Base-by-base conservation (phyloP, 2,797 vertebrate species). In the Astyanax mexicanus region DNA sequence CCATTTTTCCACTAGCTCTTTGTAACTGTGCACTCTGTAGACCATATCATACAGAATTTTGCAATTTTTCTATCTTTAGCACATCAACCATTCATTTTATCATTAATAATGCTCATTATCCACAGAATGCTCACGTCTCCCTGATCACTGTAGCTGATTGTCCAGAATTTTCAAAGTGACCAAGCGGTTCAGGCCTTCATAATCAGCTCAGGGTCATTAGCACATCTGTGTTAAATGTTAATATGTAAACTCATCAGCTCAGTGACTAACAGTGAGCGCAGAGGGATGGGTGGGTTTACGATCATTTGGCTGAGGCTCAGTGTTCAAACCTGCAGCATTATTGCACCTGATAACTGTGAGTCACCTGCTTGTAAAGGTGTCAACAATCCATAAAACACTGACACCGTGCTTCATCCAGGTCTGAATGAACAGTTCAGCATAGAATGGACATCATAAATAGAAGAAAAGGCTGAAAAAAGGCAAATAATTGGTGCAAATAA, bases 141-240 rank as follows among this genome's bases (percentile, higher is more conserved):
- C n/a, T n/a, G n/a, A n/a, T n/a, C n/a, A n/a, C n/a, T n/a, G n/a
- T n/a, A n/a, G n/a, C n/a, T n/a, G n/a, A n/a, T n/a, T n/a, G n/a
- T n/a, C n/a, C n/a, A n/a, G n/a, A n/a, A n/a, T n/a, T n/a, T n/a
- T n/a, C n/a, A n/a, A n/a, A n/a, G n/a, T n/a, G n/a, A n/a, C n/a
- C n/a, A n/a, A n/a, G n/a, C n/a, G n/a, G n/a, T n/a, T 10, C 9
- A 27, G 13, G 23, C 27, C 5, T 32, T 57, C 27, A 57, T 29
- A 57, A 57, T 6, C 12, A 17, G 15, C 12, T 3, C 54, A 3
- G 6, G 6, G 12, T 60, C 32, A 35, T 35, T 27, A 58, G 6
- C 58, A 8, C n/a, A 40, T n/a, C 32, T 61, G 35, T 23, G 17
- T 35, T 61, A 64, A 64, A 64, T 23, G 60, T 64, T 64, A 64